Percentiles rank a stretch among this genome's conserved stretches.
Conservation (phyloP, 2,113 vertebrate species). For the Rhinolophus sinicus region DNA sequence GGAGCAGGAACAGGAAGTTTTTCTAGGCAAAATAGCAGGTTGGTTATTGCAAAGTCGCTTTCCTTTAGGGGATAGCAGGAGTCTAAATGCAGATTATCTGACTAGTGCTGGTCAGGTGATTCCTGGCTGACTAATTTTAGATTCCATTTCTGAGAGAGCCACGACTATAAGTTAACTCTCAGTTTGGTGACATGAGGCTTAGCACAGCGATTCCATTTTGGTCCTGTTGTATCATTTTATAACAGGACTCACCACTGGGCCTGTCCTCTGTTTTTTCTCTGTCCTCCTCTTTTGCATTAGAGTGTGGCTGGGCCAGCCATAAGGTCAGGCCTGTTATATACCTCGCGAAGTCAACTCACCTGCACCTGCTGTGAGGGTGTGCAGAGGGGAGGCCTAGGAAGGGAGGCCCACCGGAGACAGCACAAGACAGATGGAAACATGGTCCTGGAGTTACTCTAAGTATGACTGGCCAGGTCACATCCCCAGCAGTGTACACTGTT, state of each 20-base stretch:
- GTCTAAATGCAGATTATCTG: not conserved
- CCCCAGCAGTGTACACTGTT: not conserved
- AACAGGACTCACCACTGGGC: not conserved
- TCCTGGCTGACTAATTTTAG: not conserved
- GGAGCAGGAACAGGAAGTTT: not conserved
- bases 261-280: not conserved
- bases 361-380: not conserved
- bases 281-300: not conserved
- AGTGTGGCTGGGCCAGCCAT: not conserved
- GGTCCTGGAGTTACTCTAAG: not conserved
- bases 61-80: not conserved
- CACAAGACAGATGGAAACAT: fast-evolving
- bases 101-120: not conserved
- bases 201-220: not conserved
- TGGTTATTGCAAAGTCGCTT: not conserved
- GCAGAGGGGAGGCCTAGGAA: no score
- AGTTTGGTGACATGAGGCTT: not conserved
- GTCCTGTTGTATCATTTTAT: not conserved
- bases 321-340: not conserved
- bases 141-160: not conserved
- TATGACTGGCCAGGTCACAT: not conserved
- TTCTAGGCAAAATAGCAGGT: not conserved
- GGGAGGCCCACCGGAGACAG: not conserved
- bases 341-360: not conserved
- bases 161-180: not conserved